These are phyloP conservation scores for Argyresthia goedartella DNA, from an alignment of 2,888 invertebrate genomes.

Conservation along the genomic window DNA sequence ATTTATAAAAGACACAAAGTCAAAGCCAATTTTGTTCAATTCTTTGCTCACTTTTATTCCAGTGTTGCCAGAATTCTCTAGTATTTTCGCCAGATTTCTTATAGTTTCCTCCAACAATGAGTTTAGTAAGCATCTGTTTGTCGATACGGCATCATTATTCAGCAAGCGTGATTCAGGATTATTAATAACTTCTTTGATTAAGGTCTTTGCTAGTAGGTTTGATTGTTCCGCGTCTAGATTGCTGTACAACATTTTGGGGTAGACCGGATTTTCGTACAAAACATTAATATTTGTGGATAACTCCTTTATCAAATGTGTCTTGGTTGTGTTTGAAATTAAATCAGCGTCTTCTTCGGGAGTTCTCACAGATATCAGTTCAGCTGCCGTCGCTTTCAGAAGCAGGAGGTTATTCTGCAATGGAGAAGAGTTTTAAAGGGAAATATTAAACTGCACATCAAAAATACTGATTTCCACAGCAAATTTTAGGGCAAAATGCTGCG, in stretches of 20 bases:
- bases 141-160: constrained; percentile 25
- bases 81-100: constrained; percentile 35
- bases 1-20: constrained; percentile 31
- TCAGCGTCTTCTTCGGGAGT: constrained; percentile 16
- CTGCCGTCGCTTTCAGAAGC: constrained; percentile 37
- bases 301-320: constrained; percentile 36
- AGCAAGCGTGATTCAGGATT: constrained; percentile 26
- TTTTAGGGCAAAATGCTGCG: too few species aligned
- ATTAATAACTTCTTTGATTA: constrained; percentile 31
- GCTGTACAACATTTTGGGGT: constrained; percentile 31
- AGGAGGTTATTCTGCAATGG: constrained; percentile 43
- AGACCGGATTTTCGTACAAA: constrained; percentile 25
- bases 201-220: constrained; percentile 36
- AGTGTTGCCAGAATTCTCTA: constrained; percentile 29
- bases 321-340: constrained; percentile 20
- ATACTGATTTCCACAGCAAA: too few species aligned
- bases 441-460: too few species aligned
- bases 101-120: constrained; percentile 37
- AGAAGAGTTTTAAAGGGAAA: background rate
- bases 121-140: constrained; percentile 37
- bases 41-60: constrained; percentile 29
- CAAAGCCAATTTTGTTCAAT: constrained; percentile 35
- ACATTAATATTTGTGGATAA: constrained; percentile 23
- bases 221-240: constrained; percentile 37
- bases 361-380: constrained; percentile 24